These are phyloP conservation scores for Apomyelois bistriatella DNA, from an alignment of 2,888 invertebrate genomes.

Conservation along the genomic window DNA sequence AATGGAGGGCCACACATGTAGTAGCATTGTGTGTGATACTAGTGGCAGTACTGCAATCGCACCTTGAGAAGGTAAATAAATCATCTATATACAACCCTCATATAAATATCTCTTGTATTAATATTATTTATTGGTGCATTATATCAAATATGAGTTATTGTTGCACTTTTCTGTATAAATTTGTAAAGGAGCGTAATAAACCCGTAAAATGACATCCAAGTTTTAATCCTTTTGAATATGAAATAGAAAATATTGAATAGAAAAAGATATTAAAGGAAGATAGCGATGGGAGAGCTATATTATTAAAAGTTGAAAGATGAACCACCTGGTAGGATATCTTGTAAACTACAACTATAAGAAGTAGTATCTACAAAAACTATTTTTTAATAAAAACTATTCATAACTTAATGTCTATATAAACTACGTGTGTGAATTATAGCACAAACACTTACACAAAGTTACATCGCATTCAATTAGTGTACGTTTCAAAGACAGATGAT, in stretches of 20 bases:
- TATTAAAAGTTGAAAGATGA: too few relatives aligned
- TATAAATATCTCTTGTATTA: background rate
- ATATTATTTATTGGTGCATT: slow-evolving; percentile 4
- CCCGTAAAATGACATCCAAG: background rate
- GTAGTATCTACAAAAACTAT: too few relatives aligned
- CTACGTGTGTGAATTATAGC: too few relatives aligned
- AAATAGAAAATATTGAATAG: background rate
- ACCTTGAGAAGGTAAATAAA: slow-evolving; percentile 2
- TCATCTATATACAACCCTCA: slow-evolving; percentile 1
- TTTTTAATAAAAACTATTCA: too few relatives aligned
- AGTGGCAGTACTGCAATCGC: background rate
- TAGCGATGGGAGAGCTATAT: too few relatives aligned
- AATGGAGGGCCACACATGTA: slow-evolving; percentile 9
- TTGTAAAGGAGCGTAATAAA: background rate
- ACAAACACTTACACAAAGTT: background rate
- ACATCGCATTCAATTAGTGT: background rate
- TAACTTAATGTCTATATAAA: too few relatives aligned
- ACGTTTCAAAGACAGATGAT: slow-evolving; percentile 10
- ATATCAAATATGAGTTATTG: background rate
- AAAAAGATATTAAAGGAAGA: background rate
- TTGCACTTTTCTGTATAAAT: background rate
- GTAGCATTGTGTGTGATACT: background rate
- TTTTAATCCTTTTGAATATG: background rate
- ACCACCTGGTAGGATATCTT: too few relatives aligned
- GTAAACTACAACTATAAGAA: too few relatives aligned